A percentile compares a stretch with the other conserved stretches of the same genome.
Evolutionary conservation across 1,140 invertebrate genomes (phyloP).

Genomic region (Drosophila pseudoananassae): DNA sequence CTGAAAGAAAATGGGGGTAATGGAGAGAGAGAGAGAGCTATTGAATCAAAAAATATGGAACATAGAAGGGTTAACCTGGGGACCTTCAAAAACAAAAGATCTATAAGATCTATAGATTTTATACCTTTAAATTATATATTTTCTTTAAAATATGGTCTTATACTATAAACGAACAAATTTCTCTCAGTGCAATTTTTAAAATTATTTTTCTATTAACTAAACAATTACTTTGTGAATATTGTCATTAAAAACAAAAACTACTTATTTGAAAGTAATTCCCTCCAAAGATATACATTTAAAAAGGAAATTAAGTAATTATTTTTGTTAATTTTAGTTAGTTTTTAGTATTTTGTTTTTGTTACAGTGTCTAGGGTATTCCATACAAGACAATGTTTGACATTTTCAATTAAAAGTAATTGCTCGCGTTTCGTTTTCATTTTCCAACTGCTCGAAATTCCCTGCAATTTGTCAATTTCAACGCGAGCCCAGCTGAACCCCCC

Average conservation of each 20-base stretch:
- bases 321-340: background rate
- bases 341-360: background rate
- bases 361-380: background rate
- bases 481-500: conserved; percentile 6
- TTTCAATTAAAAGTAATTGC: conserved; percentile 83
- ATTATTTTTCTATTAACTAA: too few relatives aligned
- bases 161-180: too few relatives aligned
- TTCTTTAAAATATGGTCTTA: too few relatives aligned
- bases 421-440: conserved; percentile 71
- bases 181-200: too few relatives aligned
- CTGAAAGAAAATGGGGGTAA: conserved; percentile 7
- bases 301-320: background rate
- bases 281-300: conserved; percentile 1
- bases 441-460: conserved; percentile 59
- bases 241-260: too few relatives aligned
- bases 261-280: background rate
- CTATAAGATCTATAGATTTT: too few relatives aligned
- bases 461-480: conserved; percentile 72
- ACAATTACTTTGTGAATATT: too few relatives aligned
- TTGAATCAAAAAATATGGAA: background rate
- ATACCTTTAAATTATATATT: too few relatives aligned
- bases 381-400: conserved; percentile 70
- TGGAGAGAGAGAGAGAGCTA: too few relatives aligned
- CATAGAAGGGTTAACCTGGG: too few relatives aligned
- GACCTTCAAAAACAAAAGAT: too few relatives aligned